Evolutionary conservation across 2,888 invertebrate species (phyloP).

Genomic region (Eumerus sabulonum): DNA sequence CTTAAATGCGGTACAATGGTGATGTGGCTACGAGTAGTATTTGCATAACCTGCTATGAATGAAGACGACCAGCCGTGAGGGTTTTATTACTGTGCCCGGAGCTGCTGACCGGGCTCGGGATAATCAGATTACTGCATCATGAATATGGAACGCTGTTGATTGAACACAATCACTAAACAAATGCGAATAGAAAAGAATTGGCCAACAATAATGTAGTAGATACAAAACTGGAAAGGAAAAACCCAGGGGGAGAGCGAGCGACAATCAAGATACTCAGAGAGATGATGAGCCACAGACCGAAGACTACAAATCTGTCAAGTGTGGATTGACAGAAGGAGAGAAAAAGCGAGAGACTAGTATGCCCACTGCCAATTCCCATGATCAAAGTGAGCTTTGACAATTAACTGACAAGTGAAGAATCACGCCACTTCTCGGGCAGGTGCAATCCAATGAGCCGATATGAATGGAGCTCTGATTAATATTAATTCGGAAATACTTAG

Average conservation of each 20-base stretch:
- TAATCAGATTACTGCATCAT: conserved; percentile 55
- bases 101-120: background rate
- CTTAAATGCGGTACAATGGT: conserved; percentile 51
- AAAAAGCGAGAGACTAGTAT: background rate
- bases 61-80: too few relatives aligned
- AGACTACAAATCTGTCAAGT: conserved; percentile 21
- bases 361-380: background rate
- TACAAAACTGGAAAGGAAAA: background rate
- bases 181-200: conserved; percentile 40
- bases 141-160: conserved; percentile 52
- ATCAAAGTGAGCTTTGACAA: conserved; percentile 5
- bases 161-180: conserved; percentile 27
- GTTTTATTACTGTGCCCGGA: conserved; percentile 13
- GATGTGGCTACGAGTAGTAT: conserved; percentile 32
- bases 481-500: conserved; percentile 46
- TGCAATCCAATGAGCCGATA: conserved; percentile 34
- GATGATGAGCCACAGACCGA: too few relatives aligned
- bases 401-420: conserved; percentile 4
- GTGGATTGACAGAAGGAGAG: conserved; percentile 8
- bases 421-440: conserved; percentile 55
- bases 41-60: conserved; percentile 45
- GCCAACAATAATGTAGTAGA: conserved; percentile 57
- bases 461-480: conserved; percentile 53
- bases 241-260: background rate
- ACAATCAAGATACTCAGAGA: too few relatives aligned